These are phyloP conservation scores for Craniophora ligustri DNA, from an alignment of 2,888 invertebrate species.

Conservation along the genomic window DNA sequence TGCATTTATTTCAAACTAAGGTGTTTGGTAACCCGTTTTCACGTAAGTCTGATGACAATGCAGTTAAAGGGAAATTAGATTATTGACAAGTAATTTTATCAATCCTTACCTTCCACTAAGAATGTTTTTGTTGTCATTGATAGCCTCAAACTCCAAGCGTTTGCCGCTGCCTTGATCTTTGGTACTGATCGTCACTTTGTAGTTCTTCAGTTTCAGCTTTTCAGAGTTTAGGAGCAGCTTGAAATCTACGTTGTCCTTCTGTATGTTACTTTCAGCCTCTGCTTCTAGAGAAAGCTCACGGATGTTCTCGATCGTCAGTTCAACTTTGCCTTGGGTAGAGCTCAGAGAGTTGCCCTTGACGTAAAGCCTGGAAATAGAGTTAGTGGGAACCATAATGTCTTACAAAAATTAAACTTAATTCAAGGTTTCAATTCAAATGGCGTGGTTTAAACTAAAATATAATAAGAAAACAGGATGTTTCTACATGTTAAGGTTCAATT, in stretches of 20 bases:
- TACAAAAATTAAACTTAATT: no score
- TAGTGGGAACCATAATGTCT: no score
- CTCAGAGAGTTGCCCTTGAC: conserved; percentile 80
- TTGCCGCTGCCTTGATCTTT: conserved; percentile 89
- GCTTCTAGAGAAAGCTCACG: conserved; percentile 87
- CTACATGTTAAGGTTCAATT: no score
- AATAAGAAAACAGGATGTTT: no score
- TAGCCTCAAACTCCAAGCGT: conserved; percentile 90
- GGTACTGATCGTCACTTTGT: conserved; percentile 90
- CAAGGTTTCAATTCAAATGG: no score
- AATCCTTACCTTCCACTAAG: conserved; percentile 90
- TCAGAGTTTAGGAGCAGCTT: conserved; percentile 90
- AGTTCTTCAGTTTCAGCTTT: conserved; percentile 90
- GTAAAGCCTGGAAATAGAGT: conserved; percentile 71
- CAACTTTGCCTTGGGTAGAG: conserved; percentile 89
- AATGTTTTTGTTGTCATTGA: conserved; percentile 90
- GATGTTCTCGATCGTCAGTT: conserved; percentile 86
- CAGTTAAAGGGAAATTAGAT: no score
- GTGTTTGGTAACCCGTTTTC: no score
- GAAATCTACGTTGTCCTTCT: conserved; percentile 90
- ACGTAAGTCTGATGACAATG: no score
- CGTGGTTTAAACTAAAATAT: no score
- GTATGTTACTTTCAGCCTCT: conserved; percentile 86
- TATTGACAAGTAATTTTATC: no score
- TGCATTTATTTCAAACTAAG: no score